Evolutionary conservation across 2,113 vertebrate species (phyloP).

Genomic region (Macquaria australasica): DNA sequence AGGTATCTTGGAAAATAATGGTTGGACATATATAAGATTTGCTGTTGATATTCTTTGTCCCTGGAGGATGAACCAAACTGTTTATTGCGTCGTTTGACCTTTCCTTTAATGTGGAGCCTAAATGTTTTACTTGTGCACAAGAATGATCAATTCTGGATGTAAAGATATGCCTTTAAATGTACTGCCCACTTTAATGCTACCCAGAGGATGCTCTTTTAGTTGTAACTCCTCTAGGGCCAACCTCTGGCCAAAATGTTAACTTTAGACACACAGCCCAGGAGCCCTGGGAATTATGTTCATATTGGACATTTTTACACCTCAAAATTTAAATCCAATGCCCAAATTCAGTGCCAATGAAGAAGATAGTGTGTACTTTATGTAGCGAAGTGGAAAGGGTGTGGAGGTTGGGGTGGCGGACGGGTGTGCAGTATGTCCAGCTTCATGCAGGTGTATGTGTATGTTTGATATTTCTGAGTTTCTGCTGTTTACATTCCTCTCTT

Average conservation of each 20-base stretch:
- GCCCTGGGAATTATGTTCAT: too few species aligned
- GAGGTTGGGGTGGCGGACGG: neutral
- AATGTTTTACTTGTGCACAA: neutral
- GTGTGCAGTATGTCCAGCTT: neutral
- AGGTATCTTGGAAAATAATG: neutral
- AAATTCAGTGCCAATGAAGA: neutral
- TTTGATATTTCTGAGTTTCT: neutral
- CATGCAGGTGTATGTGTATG: neutral
- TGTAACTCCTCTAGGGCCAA: neutral
- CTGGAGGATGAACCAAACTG: too few species aligned
- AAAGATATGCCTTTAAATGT: neutral
- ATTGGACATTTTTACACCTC: too few species aligned
- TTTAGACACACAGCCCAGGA: too few species aligned
- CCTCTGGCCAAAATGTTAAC: too few species aligned
- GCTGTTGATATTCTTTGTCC: neutral
- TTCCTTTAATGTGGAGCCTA: neutral
- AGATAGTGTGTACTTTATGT: neutral
- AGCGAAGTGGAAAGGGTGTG: neutral
- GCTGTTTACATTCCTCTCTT: neutral
- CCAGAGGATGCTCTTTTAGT: too few species aligned
- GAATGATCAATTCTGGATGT: neutral
- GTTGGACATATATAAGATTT: neutral
- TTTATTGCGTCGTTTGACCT: neutral
- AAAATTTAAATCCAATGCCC: too few species aligned
- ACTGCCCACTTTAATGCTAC: too few species aligned